phyloP scores from a whole-genome alignment of 2,888 invertebrate species.

The Cheilosia soror region DNA sequence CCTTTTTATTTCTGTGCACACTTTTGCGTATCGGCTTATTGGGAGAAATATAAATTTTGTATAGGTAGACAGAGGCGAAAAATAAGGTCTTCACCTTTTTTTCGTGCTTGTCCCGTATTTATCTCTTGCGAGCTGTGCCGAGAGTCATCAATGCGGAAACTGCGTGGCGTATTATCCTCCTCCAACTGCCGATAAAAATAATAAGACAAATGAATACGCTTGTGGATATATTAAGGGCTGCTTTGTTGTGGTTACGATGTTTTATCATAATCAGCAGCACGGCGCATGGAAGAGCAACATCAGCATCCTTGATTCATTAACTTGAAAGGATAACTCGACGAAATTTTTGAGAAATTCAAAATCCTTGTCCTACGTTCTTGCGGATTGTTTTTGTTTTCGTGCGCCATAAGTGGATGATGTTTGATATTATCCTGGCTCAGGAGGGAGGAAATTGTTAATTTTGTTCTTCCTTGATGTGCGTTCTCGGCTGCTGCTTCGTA shows the following conservation, averaged over 20 bases:
- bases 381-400: neutral
- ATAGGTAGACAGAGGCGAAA: constrained; percentile 31
- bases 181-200: constrained; percentile 64
- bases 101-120: constrained; percentile 8
- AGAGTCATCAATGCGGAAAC: constrained; percentile 48
- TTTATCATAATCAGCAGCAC: constrained; percentile 19
- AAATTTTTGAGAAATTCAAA: constrained; percentile 1
- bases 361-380: neutral
- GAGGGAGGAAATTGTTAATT: neutral
- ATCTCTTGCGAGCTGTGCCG: constrained; percentile 24
- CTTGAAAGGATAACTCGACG: constrained; percentile 41
- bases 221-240: neutral
- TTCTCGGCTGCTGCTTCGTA: constrained; percentile 1
- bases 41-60: constrained; percentile 40
- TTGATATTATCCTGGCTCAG: neutral
- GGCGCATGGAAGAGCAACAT: constrained; percentile 1
- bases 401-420: constrained; percentile 34
- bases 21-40: constrained; percentile 47
- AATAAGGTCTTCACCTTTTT: neutral
- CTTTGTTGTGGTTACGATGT: constrained; percentile 6
- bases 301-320: constrained; percentile 37
- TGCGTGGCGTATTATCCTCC: constrained; percentile 59
- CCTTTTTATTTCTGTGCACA: constrained; percentile 18
- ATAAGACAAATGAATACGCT: constrained; percentile 64
- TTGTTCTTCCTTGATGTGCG: neutral